phyloP scores from a whole-genome alignment of 2,797 vertebrate species.

The Microcaecilia unicolor region DNA sequence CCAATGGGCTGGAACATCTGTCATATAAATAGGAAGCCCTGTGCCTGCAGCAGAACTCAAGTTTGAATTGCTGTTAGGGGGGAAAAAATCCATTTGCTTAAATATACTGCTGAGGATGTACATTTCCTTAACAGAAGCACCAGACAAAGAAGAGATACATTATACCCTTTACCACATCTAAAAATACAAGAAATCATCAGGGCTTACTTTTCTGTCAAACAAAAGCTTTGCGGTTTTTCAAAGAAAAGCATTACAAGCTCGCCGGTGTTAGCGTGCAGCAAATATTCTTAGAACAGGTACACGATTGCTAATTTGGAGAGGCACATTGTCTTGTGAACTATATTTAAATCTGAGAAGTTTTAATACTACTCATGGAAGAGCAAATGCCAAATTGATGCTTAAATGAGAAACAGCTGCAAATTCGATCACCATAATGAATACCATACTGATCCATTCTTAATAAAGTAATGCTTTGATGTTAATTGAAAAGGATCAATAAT shows the following conservation, averaged over 20 bases:
- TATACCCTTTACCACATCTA: constrained; percentile 6
- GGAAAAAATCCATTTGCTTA: constrained; percentile 38
- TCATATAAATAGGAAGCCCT: constrained; percentile 44
- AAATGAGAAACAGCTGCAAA: constrained; percentile 17
- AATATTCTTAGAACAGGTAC: constrained; percentile 16
- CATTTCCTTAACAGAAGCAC: constrained; percentile 14
- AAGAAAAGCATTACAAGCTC: constrained; percentile 13
- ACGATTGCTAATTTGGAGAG: constrained; percentile 3
- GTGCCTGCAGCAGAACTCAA: constrained; percentile 34
- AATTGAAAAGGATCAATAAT: constrained; percentile 10
- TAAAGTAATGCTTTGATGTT: constrained; percentile 10
- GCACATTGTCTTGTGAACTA: constrained; percentile 21
- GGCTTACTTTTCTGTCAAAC: constrained; percentile 6
- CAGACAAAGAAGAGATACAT: constrained; percentile 18
- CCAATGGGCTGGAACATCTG: constrained; percentile 36
- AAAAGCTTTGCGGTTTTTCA: background rate
- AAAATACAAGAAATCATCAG: constrained; percentile 21
- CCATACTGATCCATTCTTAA: constrained; percentile 14
- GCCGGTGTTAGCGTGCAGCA: constrained; percentile 16
- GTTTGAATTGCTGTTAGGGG: constrained; percentile 29
- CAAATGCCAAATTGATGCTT: constrained; percentile 7
- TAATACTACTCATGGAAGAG: constrained; percentile 5
- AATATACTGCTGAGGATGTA: constrained; percentile 33
- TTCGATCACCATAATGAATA: constrained; percentile 29
- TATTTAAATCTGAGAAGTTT: constrained; percentile 24